Conservation (phyloP, 1,140 invertebrate genomes). For the Calliopsis andreniformis region DNA sequence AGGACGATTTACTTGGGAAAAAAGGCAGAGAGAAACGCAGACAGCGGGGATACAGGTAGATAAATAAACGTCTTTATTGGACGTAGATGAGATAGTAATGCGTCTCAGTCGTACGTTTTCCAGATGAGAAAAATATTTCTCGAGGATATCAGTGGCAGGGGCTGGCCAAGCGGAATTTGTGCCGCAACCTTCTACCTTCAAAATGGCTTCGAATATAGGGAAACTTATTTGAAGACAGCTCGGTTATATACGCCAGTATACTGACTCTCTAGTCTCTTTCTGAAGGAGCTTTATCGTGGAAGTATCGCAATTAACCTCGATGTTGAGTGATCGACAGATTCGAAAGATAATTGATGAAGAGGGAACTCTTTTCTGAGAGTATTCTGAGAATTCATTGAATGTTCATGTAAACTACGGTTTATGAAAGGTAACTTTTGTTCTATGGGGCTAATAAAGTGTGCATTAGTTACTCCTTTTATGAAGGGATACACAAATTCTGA, state of each 20-base stretch:
- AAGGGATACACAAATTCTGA: no score
- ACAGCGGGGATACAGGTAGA: slow-evolving; percentile 9
- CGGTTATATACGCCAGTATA: no score
- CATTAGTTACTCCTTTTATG: no score
- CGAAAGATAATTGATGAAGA: no score
- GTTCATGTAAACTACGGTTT: no score
- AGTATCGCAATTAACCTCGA: no score
- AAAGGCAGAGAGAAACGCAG: neutral
- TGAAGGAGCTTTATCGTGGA: neutral
- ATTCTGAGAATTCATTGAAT: no score
- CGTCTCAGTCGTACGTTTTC: slow-evolving; percentile 21
- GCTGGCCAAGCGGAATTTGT: neutral
- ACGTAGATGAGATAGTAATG: slow-evolving; percentile 44
- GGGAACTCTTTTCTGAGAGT: no score
- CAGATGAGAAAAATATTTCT: slow-evolving; percentile 34
- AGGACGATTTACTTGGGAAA: neutral
- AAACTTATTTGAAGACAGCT: slow-evolving; percentile 6
- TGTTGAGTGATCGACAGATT: no score
- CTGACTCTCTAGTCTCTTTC: neutral
- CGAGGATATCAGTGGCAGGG: neutral
- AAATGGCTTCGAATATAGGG: neutral
- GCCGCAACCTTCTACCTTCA: neutral
- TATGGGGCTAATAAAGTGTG: no score
- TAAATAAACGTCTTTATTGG: slow-evolving; percentile 42
- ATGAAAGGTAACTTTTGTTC: no score